These are phyloP conservation scores for Luscinia luscinia DNA, from an alignment of 2,797 vertebrate species.

Conservation along the genomic window DNA sequence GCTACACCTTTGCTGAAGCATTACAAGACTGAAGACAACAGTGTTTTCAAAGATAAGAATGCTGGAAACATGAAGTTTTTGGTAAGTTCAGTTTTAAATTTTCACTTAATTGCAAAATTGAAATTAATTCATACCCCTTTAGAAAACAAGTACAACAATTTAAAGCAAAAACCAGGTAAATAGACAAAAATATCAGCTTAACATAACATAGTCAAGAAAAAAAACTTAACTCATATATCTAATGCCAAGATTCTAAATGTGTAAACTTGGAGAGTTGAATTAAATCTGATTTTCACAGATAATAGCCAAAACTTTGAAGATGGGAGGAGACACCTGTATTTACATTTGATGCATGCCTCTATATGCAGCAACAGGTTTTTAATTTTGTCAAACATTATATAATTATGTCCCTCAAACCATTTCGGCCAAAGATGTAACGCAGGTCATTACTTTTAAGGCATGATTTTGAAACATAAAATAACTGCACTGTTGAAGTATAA, in stretches of 20 bases:
- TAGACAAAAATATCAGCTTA: background rate
- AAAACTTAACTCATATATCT: background rate
- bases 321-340: background rate
- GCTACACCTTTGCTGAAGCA: slow-evolving; percentile 69
- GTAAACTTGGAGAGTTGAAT: background rate
- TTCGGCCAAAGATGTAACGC: background rate
- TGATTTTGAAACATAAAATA: background rate
- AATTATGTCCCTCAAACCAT: background rate
- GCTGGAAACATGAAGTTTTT: slow-evolving; percentile 75
- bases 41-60: slow-evolving; percentile 74
- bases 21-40: slow-evolving; percentile 74
- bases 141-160: background rate
- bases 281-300: background rate
- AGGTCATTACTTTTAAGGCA: background rate
- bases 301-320: background rate
- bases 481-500: background rate
- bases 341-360: background rate
- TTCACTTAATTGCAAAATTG: background rate
- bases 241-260: background rate
- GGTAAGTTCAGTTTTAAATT: slow-evolving; percentile 27
- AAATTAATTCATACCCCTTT: background rate
- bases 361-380: background rate
- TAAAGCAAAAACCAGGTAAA: background rate
- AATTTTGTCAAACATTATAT: background rate
- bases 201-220: background rate